Base-by-base conservation (phyloP, 2,888 invertebrate species). In the Galerucella calmariensis region DNA sequence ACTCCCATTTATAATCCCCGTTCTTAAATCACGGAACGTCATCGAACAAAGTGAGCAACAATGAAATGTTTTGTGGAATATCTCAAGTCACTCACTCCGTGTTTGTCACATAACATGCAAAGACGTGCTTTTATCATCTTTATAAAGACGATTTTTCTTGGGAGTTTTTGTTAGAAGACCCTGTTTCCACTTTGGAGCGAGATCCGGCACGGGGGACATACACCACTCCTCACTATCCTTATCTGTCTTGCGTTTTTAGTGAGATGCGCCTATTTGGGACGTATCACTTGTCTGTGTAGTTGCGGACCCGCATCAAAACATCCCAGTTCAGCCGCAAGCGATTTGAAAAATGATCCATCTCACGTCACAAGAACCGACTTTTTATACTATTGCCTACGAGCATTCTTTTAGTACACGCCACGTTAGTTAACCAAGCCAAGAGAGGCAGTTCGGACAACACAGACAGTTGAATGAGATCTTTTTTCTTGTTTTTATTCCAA, bases 101-200 rank as follows among this genome's bases (percentile, higher is more conserved):
- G 86, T 86, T 86, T 86, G 87, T 87, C 87, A 85, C 86, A 86
- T 84, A 87, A 87, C 87, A 87, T 87, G 87, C 87, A 87, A 87
- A 87, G 86, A 86, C 85, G 86, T 81, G 86, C 87, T 87, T 87
- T 87, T 87, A 87, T 87, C 87, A 87, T 87, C 85, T 86, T 87
- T 86, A 87, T 86, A 86, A 87, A 85, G 86, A 87, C 87, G 86
- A 87, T 87, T 87, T 87, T 87, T 87, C 87, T 87, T 86, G 81
- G 84, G 83, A 83, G 83, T 87, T 87, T 86, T 87, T 86, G 85
- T 85, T 83, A 79, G 81, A 80, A 84, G 83, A 84, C 84, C 85
- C 85, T 85, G 86, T 85, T 84, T 85, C 85, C 86, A 85, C 84
- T 85, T 83, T 82, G 84, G 82, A 82, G 83, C 83, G 82, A 83